Conservation (phyloP, 2,888 invertebrate genomes). For the Drosophila antonietae region DNA sequence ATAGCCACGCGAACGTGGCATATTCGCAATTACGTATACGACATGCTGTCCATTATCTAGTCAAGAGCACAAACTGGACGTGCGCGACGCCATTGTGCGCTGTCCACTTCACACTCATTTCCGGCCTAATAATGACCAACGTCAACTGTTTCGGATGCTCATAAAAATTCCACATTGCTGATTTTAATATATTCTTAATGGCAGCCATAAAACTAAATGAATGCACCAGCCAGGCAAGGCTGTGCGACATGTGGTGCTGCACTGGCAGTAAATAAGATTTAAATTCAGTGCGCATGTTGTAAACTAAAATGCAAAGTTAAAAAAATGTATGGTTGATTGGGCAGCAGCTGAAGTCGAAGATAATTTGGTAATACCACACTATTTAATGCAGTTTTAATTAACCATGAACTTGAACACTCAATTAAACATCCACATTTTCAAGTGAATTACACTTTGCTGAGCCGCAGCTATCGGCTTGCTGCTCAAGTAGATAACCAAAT, state of each 20-base stretch:
- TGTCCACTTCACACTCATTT: slow-evolving; percentile 34
- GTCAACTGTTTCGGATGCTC: slow-evolving; percentile 38
- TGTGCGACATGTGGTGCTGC: neutral
- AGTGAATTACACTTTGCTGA: neutral
- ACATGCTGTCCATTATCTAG: slow-evolving; percentile 47
- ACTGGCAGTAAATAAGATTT: neutral
- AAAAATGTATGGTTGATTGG: neutral
- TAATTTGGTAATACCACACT: neutral
- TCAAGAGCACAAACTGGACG: slow-evolving; percentile 7
- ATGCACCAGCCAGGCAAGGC: slow-evolving; percentile 18
- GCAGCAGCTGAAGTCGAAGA: neutral
- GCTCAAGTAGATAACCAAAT: slow-evolving; percentile 13
- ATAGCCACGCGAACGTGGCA: slow-evolving; percentile 35
- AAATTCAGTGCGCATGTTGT: neutral
- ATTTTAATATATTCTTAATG: slow-evolving; percentile 73
- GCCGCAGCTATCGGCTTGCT: neutral
- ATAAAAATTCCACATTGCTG: slow-evolving; percentile 73
- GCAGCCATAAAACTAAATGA: slow-evolving; percentile 57
- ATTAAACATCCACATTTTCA: neutral
- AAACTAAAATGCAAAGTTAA: neutral
- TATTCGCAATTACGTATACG: slow-evolving; percentile 61
- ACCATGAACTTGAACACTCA: neutral
- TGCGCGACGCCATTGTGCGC: slow-evolving; percentile 12
- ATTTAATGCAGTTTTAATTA: neutral
- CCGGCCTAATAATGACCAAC: slow-evolving; percentile 45